These are phyloP conservation scores for Sarotherodon lohbergeri DNA, from an alignment of 2,113 vertebrate species.

Conservation along the genomic window DNA sequence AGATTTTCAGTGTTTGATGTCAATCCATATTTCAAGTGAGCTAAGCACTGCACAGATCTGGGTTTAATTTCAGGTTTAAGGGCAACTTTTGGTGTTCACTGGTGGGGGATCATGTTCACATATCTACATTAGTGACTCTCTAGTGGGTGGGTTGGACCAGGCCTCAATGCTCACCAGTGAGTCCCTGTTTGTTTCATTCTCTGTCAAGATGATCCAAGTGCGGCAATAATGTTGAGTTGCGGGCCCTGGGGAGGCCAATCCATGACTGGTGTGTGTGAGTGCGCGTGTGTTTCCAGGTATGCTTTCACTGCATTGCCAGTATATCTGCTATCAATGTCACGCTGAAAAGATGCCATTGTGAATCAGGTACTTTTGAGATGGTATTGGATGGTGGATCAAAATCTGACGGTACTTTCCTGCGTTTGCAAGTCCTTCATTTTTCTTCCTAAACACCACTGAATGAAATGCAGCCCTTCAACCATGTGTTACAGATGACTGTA, in stretches of 20 bases:
- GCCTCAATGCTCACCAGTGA: background rate
- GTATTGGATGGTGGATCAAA: background rate
- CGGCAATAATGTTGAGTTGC: background rate
- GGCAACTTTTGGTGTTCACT: background rate
- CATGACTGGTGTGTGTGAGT: fast-evolving
- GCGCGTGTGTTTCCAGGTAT: background rate
- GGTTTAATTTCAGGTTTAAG: background rate
- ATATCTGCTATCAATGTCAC: background rate
- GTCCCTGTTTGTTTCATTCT: background rate
- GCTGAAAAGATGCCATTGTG: background rate
- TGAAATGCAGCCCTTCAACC: background rate
- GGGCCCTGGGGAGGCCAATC: background rate
- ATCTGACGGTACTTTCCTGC: background rate
- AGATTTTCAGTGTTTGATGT: background rate
- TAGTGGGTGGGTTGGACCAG: background rate
- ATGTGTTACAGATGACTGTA: background rate
- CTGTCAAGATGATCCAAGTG: background rate
- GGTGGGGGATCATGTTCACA: background rate
- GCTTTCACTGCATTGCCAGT: background rate
- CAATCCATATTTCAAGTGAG: background rate
- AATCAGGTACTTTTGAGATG: background rate
- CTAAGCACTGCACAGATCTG: background rate
- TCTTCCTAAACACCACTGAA: background rate
- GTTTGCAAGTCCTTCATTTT: background rate
- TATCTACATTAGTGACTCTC: background rate